These are phyloP conservation scores for Drosophila lacertosa DNA, from an alignment of 1,140 invertebrate species.

Conservation along the genomic window DNA sequence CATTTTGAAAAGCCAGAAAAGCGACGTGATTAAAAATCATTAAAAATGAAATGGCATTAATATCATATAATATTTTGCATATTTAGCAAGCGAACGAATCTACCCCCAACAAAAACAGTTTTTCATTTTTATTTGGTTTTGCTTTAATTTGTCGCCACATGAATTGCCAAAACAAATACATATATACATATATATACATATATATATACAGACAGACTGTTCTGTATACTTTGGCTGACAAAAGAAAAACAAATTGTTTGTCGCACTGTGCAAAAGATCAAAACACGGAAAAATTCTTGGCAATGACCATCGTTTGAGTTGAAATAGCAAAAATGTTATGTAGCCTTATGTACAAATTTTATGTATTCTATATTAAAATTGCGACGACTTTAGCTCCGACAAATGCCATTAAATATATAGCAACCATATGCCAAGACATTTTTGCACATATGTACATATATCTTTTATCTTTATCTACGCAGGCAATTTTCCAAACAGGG, in stretches of 20 bases:
- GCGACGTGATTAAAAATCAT: conserved; percentile 60
- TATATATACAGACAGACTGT: conserved; percentile 20
- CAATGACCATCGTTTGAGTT: conserved; percentile 76
- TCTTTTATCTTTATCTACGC: no score
- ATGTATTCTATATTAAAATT: conserved; percentile 34
- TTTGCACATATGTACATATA: no score
- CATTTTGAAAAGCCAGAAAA: conserved; percentile 15
- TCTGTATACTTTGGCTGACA: conserved; percentile 35
- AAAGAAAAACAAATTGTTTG: conserved; percentile 62
- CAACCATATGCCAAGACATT: conserved; percentile 3
- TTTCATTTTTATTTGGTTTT: conserved; percentile 36
- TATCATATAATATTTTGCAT: conserved; percentile 10
- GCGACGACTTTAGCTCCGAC: conserved; percentile 55
- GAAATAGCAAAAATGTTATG: conserved; percentile 73
- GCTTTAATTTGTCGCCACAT: conserved; percentile 79
- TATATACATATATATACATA: conserved; percentile 18
- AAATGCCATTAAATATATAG: conserved; percentile 9
- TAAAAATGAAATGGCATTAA: conserved; percentile 57
- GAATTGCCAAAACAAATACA: conserved; percentile 67
- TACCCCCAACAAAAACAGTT: conserved; percentile 18
- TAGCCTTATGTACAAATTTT: conserved; percentile 45
- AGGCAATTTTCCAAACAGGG: neutral
- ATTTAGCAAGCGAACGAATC: conserved; percentile 6
- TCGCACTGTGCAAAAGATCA: conserved; percentile 69
- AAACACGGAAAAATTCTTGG: conserved; percentile 83